Base-by-base conservation (phyloP, 2,113 vertebrate species). In the Tetrao urogallus region DNA sequence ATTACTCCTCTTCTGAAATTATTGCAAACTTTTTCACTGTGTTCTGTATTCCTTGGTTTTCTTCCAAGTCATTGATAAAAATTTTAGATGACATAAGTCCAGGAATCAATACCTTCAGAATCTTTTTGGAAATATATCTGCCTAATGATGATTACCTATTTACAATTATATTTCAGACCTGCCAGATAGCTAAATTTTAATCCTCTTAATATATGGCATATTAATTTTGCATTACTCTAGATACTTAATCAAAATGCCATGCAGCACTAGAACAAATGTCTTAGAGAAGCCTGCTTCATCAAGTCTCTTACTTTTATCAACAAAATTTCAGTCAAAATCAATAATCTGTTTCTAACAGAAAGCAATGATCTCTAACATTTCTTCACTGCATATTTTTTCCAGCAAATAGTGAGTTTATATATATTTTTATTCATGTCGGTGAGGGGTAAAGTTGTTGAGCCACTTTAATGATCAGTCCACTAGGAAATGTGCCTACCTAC, bases 191-290 rank as follows among this genome's bases (percentile, higher is more conserved):
- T 80, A 76, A 43, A 28, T 63, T 76, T 76, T 72, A 47, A 80
- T 50, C 25, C 22, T 57, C 8, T 80, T 76, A 38, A 52, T 80
- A 80, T 36, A 36, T 25, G 3, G 28, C n/a, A 56, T 32, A 36
- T 80, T 80, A 83, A 87, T 90, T 94, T 80, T 63, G 16, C 74
- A 36, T 75, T 58, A 63, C 25, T 58, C 8, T 15, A 45, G 57
- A 45, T 66, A 67, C 25, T 78, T 72, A 80, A 70, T 79, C 22
- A 73, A 75, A 83, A 83, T 65, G 20, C 19, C 56, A 84, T 16
- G 42, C 0, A 0, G 17, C 58, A 80, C 36, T 25, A 88, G 52
- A 25, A 72, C 20, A 76, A 57, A 67, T 38, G 15, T 19, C 30
- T 72, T 58, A 38, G n/a, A 74, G n/a, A 52, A 64, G 43, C 81